Conservation (phyloP, 2,797 vertebrate species). For the Poecilia picta region DNA sequence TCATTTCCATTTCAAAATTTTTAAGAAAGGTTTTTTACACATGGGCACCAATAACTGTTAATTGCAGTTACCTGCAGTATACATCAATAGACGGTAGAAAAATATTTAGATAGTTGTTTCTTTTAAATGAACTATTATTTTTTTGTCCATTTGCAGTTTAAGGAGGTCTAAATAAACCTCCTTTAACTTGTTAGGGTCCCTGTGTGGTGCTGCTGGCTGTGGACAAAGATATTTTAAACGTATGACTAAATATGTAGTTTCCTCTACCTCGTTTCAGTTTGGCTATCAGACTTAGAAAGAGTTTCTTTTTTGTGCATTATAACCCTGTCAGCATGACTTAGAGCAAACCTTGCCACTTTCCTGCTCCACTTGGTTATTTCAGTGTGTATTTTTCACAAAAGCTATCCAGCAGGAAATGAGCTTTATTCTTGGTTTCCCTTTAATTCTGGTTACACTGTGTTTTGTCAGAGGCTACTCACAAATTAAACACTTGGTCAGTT, state of each 20-base stretch:
- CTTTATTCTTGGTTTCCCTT: slow-evolving; percentile 32
- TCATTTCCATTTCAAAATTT: background rate
- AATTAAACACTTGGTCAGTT: slow-evolving; percentile 19
- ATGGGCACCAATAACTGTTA: background rate
- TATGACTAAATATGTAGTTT: slow-evolving; percentile 1
- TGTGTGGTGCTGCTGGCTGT: background rate
- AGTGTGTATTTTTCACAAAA: slow-evolving; percentile 57
- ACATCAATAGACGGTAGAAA: background rate
- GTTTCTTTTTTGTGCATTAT: slow-evolving; percentile 33
- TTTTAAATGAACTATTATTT: background rate
- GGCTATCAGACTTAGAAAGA: slow-evolving; percentile 27
- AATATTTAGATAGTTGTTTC: background rate
- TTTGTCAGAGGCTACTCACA: slow-evolving; percentile 42
- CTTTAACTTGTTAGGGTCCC: background rate
- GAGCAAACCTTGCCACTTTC: slow-evolving; percentile 46
- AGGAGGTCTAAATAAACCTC: background rate
- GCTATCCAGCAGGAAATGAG: slow-evolving; percentile 54
- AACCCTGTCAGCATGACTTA: slow-evolving; percentile 44
- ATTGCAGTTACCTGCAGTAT: background rate
- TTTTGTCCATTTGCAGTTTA: background rate
- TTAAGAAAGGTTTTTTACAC: background rate
- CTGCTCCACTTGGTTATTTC: slow-evolving; percentile 47
- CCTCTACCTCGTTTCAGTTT: background rate
- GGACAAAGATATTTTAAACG: background rate
- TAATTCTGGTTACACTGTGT: slow-evolving; percentile 6